Base-by-base conservation (phyloP, 2,888 invertebrate species). In the Drosophila stalkeri region DNA sequence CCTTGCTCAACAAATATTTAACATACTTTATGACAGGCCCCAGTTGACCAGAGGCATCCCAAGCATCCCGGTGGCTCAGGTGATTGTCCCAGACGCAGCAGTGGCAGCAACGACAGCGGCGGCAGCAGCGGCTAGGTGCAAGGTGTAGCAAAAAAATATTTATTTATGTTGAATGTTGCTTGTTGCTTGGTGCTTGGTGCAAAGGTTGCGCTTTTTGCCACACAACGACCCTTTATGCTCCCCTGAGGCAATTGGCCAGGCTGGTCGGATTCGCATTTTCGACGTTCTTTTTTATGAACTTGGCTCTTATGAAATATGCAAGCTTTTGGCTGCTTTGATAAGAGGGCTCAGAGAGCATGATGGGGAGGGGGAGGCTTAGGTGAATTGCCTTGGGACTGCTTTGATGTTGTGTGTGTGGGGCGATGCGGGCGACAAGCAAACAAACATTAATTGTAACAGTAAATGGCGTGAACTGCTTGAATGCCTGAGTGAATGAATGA, bases 381-480 rank as follows among this genome's bases (percentile, higher is more conserved):
- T 5, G 14, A 14, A n/a, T 23, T 59, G 46, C 82, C 51, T 65
- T 54, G 51, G 41, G 23, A 54, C 51, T 47, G 59, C 88, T 87
- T 87, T 83, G 83, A 83, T 83, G 62, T 87, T 43, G 52, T 16
- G 55, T 71, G 18, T 35, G 55, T 11, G 47, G 33, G 31, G 52
- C 37, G 61, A 83, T 83, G 83, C 86, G 84, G 74, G 84, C 61
- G 71, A 71, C 73, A 64, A 64, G 72, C 84, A 86, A 85, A 86
- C 87, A 89, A 84, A 75, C 87, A 85, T 89, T 85, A 85, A 85
- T 85, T 86, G 89, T 90, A 82, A 86, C 85, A 78, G 85, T 85
- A 86, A 86, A 87, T 85, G 82, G 86, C 85, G 80, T 89, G 88
- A 89, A 89, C 85, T 85, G 88, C 63, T 71, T 74, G 89, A 75